Evolutionary conservation across 23 tunicate species (phyloP), one percentile per base, ranked within the genome.

Genomic region (Halocynthia roretzi): DNA sequence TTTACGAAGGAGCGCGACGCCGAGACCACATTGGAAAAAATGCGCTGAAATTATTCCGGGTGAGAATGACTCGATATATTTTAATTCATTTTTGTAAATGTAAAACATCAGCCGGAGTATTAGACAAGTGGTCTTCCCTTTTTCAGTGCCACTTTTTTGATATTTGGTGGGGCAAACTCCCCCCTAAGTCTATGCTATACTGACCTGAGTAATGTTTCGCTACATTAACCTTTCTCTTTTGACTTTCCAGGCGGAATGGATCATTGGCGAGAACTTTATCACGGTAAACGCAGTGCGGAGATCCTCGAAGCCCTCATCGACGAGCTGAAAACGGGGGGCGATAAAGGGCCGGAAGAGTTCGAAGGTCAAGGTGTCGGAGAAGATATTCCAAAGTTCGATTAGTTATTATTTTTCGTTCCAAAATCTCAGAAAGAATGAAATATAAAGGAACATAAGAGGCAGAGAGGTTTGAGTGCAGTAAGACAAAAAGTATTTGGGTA

Each of bases 351-450:
- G 0, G 93, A 83, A 6, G 61, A 66, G 14, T 78, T 92, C 22
- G 93, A 86, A 21, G 98, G 98, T 65, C 78, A 68, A 56, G 98
- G 98, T 10, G 7, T 60, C 6, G 87, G 82, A 6, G 98, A 92
- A 65, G 92, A 92, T 77, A 80, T 92, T 55, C 98, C 98, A 50
- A 86, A 86, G 98, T 92, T 63, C 21, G 82, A 73, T 8, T 80
- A 67, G 14, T 81, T 69, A 67, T 31, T 18, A 71, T 31, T 80
- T 17, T 54, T 80, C 44, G 44, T 31, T 31, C 44, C 44, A 4
- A 31, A 31, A 31, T 31, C 44, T 31, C 44, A 31, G 44, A 31
- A 31, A 31, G 44, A 31, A 31, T 31, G 44, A 31, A 31, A 31
- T 31, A 31, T 31, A 31, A 31, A 31, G 44, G 44, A 31, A 31